Evolutionary conservation across 2,113 vertebrate genomes (phyloP).

Genomic region (Rhynchopsitta pachyrhyncha): DNA sequence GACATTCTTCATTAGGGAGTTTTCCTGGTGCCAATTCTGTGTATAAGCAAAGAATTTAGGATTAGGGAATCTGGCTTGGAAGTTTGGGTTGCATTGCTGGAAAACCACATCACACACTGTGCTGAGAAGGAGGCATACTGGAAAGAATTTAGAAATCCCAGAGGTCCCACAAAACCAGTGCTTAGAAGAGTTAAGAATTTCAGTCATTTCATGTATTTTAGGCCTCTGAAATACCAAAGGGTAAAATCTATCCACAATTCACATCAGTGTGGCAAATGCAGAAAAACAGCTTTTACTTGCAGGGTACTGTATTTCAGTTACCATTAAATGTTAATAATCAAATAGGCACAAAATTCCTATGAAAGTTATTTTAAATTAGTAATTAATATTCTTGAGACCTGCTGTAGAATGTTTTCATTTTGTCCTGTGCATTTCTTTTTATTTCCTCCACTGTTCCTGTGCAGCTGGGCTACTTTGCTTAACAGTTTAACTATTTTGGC

Average conservation of each 20-base stretch:
- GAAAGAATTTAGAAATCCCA: slow-evolving; percentile 32
- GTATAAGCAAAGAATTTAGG: not conserved
- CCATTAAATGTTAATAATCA: not conserved
- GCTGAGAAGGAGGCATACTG: not conserved
- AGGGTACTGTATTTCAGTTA: not conserved
- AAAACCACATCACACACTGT: not conserved
- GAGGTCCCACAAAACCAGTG: not conserved
- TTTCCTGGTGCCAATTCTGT: not conserved
- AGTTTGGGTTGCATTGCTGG: not conserved
- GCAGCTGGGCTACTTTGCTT: not conserved
- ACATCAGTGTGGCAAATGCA: not conserved
- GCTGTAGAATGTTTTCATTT: not conserved
- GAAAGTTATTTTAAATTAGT: not conserved
- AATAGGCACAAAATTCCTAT: not conserved
- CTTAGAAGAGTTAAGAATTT: not conserved
- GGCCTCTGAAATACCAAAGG: not conserved
- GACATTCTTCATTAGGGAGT: not conserved
- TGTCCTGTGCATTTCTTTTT: not conserved
- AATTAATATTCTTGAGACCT: not conserved
- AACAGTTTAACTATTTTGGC: not conserved
- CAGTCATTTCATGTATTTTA: not conserved
- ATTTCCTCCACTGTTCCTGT: not conserved
- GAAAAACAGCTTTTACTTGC: not conserved
- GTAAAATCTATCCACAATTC: not conserved
- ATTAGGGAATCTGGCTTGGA: not conserved